Percentiles rank a stretch among this genome's conserved stretches.
These are phyloP conservation scores for Syncerus caffer DNA, from an alignment of 2,797 vertebrate species.

Conservation along the genomic window DNA sequence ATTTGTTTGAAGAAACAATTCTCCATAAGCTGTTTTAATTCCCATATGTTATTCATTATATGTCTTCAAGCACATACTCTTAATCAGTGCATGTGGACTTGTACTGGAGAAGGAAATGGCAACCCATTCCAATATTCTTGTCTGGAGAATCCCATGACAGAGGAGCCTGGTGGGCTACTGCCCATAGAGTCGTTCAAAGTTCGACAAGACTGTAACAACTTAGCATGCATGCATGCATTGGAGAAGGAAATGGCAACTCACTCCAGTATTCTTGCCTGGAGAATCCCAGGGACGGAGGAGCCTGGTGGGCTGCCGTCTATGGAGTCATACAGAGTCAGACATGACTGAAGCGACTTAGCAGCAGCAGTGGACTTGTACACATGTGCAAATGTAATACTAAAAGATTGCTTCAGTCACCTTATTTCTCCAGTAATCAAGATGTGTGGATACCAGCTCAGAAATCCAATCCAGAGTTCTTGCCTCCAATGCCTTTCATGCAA, in stretches of 20 bases:
- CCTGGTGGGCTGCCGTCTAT: background rate
- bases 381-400: background rate
- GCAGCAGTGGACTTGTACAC: background rate
- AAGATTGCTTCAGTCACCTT: background rate
- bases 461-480: background rate
- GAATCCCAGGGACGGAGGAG: background rate
- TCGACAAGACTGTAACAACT: background rate
- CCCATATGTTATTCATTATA: background rate
- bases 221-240: no score
- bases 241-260: no score
- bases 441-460: background rate
- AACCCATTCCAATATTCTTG: background rate
- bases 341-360: background rate
- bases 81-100: background rate
- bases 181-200: background rate
- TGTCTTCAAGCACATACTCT: background rate
- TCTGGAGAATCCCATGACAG: background rate
- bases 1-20: background rate
- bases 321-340: background rate
- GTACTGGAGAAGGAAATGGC: background rate
- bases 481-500: background rate
- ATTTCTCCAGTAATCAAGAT: background rate
- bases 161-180: background rate
- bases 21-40: background rate
- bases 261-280: background rate